These are phyloP conservation scores for Ctenicera cuprea DNA, from an alignment of 2,888 invertebrate genomes.

Conservation along the genomic window DNA sequence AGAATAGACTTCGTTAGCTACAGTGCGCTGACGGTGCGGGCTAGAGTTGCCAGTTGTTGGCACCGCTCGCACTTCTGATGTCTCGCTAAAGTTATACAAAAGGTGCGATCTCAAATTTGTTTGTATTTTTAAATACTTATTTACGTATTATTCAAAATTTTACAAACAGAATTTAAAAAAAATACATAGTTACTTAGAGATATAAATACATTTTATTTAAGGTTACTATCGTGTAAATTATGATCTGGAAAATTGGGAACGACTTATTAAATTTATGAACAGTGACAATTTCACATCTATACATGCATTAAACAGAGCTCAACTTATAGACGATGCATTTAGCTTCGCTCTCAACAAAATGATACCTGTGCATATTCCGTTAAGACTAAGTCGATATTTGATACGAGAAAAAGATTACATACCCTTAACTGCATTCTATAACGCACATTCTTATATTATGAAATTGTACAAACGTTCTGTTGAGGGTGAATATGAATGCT, in stretches of 20 bases:
- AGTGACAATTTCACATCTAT: constrained; percentile 73
- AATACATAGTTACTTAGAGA: too few relatives aligned
- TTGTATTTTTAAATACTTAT: too few relatives aligned
- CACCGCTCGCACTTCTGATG: too few relatives aligned
- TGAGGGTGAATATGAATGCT: neutral
- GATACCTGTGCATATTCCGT: constrained; percentile 74
- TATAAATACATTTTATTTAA: too few relatives aligned
- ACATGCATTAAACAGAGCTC: constrained; percentile 82
- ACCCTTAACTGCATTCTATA: constrained; percentile 66
- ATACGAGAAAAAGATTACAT: constrained; percentile 77
- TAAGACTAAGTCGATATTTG: constrained; percentile 78
- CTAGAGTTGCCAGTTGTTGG: too few relatives aligned
- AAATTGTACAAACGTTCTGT: neutral
- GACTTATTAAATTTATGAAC: constrained; percentile 73
- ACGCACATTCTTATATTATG: neutral
- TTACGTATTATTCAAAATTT: too few relatives aligned
- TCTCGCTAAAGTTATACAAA: too few relatives aligned
- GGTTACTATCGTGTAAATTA: constrained; percentile 85
- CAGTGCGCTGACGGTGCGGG: too few relatives aligned
- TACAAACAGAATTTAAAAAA: too few relatives aligned
- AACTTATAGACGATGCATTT: constrained; percentile 84
- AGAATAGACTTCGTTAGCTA: too few relatives aligned
- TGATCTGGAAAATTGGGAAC: constrained; percentile 80
- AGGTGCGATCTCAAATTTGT: too few relatives aligned
- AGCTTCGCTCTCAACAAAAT: constrained; percentile 78